Evolutionary conservation across 2,797 vertebrate species (phyloP), one percentile per base, ranked within the genome.

Genomic region (Allobates femoralis): DNA sequence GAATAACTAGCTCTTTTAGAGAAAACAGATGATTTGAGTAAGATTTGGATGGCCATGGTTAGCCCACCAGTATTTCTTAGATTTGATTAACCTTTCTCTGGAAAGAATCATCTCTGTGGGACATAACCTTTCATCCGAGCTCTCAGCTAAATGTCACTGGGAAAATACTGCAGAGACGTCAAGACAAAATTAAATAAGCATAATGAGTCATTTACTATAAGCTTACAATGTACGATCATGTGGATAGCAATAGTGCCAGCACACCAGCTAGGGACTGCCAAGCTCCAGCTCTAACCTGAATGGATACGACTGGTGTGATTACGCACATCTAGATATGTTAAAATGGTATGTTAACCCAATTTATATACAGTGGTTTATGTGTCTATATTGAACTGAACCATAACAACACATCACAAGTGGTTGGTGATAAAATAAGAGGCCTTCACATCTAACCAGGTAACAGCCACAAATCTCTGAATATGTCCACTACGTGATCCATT

Each of bases 131-230:
- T 84, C 87, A 37, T 66, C 71, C 2, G 18, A 90, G 87, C 3
- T 58, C 14, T 81, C 82, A 89, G 66, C 81, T 78, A 92, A 93
- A 91, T 90, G 88, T 91, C 91, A 93, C 55, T 87, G 34, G 88
- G 89, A 90, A 90, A 90, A 89, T 89, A 89, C 64, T 79, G 62
- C 81, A 89, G 81, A 67, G 71, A 64, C 21, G 10, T 85, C 89
- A 86, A 34, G 85, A 34, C 56, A 81, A 56, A 84, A 66, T 51
- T 71, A 58, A 66, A 60, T 69, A 83, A 83, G 51, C 53, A 69
- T 21, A 83, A 55, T 83, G 62, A 78, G 30, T 78, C 46, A 84
- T 34, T 84, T 77, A 76, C 71, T 51, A 64, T 3, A 62, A 32
- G 18, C 19, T 21, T 67, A 67, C 60, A 67, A 80, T 67, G 46